Percentiles rank a stretch among this genome's conserved stretches.
phyloP scores from a whole-genome alignment of 2,888 invertebrate species.

The Escarpia spicata region DNA sequence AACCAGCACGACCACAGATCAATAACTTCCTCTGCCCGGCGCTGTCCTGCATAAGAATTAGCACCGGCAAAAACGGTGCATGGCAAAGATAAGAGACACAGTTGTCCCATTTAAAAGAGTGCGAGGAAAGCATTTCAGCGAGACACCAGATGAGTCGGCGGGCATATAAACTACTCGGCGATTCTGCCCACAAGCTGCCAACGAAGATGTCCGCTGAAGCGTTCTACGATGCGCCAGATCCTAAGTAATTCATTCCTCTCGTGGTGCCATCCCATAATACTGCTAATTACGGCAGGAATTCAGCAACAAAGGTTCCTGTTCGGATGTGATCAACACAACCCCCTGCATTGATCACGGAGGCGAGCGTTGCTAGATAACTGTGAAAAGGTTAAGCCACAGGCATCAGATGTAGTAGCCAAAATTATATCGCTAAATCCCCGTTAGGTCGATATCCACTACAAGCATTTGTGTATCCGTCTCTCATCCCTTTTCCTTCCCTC shows the following conservation, averaged over 20 bases:
- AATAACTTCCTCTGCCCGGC: not conserved
- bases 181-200: not conserved
- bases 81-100: not conserved
- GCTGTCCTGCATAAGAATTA: not conserved
- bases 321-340: not conserved
- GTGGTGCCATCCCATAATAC: not conserved
- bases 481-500: too few species aligned
- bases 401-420: not conserved
- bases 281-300: not conserved
- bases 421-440: not conserved
- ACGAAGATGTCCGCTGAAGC: not conserved
- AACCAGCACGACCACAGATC: not conserved
- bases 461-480: not conserved
- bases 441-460: not conserved
- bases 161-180: not conserved
- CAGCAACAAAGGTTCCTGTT: not conserved
- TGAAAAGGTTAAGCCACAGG: not conserved
- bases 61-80: not conserved
- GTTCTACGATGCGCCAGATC: not conserved
- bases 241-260: not conserved
- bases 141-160: not conserved
- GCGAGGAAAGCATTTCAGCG: constrained; percentile 1
- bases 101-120: not conserved
- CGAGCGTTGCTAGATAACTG: not conserved
- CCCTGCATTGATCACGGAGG: not conserved